Base-by-base conservation (phyloP, 2,888 invertebrate genomes). In the Crossocerus cetratus region DNA sequence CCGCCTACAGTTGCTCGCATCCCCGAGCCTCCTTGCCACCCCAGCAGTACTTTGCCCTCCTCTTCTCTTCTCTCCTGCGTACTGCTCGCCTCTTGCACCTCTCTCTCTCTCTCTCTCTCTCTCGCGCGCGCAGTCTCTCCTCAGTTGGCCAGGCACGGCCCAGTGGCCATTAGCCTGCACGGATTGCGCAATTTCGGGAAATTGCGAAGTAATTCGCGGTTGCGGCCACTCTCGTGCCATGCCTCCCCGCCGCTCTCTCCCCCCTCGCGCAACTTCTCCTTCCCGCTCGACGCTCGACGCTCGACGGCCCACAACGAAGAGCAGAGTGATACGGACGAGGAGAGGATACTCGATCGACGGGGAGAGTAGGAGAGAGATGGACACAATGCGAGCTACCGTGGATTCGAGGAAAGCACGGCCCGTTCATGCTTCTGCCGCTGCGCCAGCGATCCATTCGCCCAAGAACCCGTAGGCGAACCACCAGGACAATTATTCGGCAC, bases 111-210 rank as follows among this genome's bases (percentile, higher is more conserved):
- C 2, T 13, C 45, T 44, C 14, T 32, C 18, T 14, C 45, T 54
- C 11, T 14, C 55, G 42, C 14, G 43, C 23, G 23, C 62, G n/a
- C n/a, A n/a, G n/a, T n/a, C 43, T 53, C 58, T 53, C 43, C 57
- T 54, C 60, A 32, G 43, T 21, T 57, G 67, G 62, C 73, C 65
- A 32, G 67, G 56, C 69, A 72, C 77, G 69, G 72, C 74, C 66
- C 58, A 69, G 76, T 78, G 74, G 81, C 81, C 83, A 80, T 82
- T 82, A 82, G 76, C 81, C 78, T 74, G 77, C 77, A 66, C 77
- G 80, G 83, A 80, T 86, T 87, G 81, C 84, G 83, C 84, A 86
- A 85, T 87, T 87, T 83, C 73, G 84, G 78, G 80, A 84, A 86
- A 87, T 84, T 86, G 84, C 84, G 80, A 83, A 81, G 83, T 82